Evolutionary conservation across 2,888 invertebrate species (phyloP).

Genomic region (Operophtera brumata): DNA sequence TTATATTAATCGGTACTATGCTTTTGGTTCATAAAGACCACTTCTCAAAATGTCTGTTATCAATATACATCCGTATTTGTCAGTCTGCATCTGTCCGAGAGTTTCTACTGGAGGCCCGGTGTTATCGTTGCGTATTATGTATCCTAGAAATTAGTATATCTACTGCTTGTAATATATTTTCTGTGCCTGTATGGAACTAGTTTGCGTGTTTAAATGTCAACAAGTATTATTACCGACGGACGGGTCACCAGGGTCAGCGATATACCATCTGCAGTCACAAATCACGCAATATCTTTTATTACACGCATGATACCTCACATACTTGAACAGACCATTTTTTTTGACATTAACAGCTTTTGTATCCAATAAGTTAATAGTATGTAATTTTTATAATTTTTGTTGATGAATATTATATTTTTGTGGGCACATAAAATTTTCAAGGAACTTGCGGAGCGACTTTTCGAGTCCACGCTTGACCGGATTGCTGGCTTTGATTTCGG

Average conservation of each 20-base stretch:
- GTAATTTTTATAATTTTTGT: too few relatives aligned
- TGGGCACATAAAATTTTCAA: too few relatives aligned
- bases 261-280: conserved; percentile 33
- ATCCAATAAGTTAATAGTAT: not conserved
- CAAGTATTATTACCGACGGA: conserved; percentile 63
- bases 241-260: conserved; percentile 57
- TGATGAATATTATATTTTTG: too few relatives aligned
- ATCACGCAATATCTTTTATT: conserved; percentile 30
- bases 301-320: conserved; percentile 16
- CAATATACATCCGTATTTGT: too few relatives aligned
- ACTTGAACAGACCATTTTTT: conserved; percentile 6
- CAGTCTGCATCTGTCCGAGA: too few relatives aligned
- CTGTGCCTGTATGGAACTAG: conserved; percentile 56
- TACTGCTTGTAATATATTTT: conserved; percentile 9
- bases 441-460: too few relatives aligned
- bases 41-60: too few relatives aligned
- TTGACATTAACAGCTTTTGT: conserved; percentile 1
- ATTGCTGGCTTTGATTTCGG: too few relatives aligned
- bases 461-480: too few relatives aligned
- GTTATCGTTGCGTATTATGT: not conserved
- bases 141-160: not conserved
- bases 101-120: not conserved
- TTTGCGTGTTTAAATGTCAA: conserved; percentile 69
- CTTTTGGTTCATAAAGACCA: too few relatives aligned
- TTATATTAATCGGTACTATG: too few relatives aligned